Conservation (phyloP, 1,140 invertebrate species). For the silkworm (Bombyx mori) region ASM3026992v2 NC_085107.1:9006501-9007000, state of each 20-base stretch:
- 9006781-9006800: neutral
- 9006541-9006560: neutral
- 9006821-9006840: neutral
- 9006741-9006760: neutral
- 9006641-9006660: too few species aligned
- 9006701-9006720: conserved; percentile 1
- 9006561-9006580: conserved; percentile 7
- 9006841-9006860: neutral
- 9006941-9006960: conserved; percentile 34
- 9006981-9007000: conserved; percentile 46
- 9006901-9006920: conserved; percentile 39
- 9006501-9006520: too few species aligned
- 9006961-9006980: conserved; percentile 52
- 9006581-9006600: neutral
- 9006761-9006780: conserved; percentile 2
- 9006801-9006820: too few species aligned
- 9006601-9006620: neutral
- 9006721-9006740: neutral
- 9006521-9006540: too few species aligned
- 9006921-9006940: conserved; percentile 39
- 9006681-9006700: neutral
- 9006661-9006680: too few species aligned
- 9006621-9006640: neutral
- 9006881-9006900: conserved; percentile 16
- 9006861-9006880: conserved; percentile 7